Percentiles rank a stretch among this genome's conserved stretches.
Evolutionary conservation across 2,113 vertebrate species (phyloP).

Genomic region (Fulica atra): DNA sequence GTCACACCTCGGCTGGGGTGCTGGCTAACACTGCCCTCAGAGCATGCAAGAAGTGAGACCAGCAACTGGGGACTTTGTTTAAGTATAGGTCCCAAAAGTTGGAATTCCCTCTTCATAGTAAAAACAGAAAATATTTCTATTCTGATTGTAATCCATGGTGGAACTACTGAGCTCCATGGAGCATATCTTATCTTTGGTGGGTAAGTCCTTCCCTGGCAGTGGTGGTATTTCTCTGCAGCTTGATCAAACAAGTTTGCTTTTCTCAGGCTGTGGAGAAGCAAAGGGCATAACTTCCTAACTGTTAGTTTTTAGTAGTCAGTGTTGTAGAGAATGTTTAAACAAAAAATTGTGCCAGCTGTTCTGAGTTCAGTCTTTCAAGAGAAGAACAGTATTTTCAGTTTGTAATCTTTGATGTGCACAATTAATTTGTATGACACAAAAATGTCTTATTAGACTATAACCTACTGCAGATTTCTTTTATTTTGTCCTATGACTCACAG

Average conservation of each 20-base stretch:
- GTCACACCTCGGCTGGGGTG: not conserved
- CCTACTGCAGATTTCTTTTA: not conserved
- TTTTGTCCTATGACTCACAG: not conserved
- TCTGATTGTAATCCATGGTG: not conserved
- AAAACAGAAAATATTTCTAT: not conserved
- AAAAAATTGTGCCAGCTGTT: not conserved
- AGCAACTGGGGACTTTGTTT: not conserved
- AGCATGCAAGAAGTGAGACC: not conserved
- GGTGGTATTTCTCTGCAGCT: not conserved
- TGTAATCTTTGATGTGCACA: not conserved
- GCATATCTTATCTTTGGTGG: not conserved
- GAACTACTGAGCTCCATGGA: not conserved
- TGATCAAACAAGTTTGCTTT: not conserved
- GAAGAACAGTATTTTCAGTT: not conserved
- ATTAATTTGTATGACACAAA: not conserved
- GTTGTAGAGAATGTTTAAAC: not conserved
- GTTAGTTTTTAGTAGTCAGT: not conserved
- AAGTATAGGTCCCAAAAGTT: not conserved
- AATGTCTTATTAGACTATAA: not conserved
- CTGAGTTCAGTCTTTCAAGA: not conserved
- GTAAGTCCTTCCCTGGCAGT: not conserved
- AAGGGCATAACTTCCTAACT: not conserved
- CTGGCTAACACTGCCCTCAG: not conserved
- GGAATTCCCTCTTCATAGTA: not conserved
- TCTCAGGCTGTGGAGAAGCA: not conserved